Conservation (phyloP, 2,113 vertebrate species). For the Piprites chloris region DNA sequence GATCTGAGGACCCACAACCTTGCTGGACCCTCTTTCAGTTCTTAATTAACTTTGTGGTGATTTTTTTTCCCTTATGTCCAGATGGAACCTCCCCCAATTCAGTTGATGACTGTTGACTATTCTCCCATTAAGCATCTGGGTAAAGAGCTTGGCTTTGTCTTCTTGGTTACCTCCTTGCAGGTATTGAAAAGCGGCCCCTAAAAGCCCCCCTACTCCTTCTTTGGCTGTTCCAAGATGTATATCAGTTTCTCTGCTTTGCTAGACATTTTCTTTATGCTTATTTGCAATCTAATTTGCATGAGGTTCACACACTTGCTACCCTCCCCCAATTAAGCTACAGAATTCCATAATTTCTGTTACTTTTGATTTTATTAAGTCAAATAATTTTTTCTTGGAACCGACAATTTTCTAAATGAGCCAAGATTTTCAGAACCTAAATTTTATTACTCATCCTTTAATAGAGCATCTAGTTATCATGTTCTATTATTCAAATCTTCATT, state of each 20-base stretch:
- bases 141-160: not conserved
- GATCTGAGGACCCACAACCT: not conserved
- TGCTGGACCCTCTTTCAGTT: not conserved
- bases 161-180: not conserved
- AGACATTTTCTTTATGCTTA: not conserved
- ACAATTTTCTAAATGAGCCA: not conserved
- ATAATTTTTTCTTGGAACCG: not conserved
- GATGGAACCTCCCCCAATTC: not conserved
- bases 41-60: not conserved
- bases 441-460: not conserved
- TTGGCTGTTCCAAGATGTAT: not conserved
- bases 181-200: not conserved
- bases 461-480: not conserved
- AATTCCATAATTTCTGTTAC: not conserved
- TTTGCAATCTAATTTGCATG: not conserved
- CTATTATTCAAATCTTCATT: not conserved
- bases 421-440: not conserved
- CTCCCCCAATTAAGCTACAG: not conserved
- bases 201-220: not conserved
- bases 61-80: not conserved
- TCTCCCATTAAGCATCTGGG: not conserved
- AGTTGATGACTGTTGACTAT: not conserved
- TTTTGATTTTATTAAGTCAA: not conserved
- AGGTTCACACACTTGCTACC: not conserved
- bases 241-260: not conserved